A percentile compares a stretch with the other conserved stretches of the same genome.
phyloP scores from a whole-genome alignment of 2,888 invertebrate genomes.

The Tenthredo distinguenda region DNA sequence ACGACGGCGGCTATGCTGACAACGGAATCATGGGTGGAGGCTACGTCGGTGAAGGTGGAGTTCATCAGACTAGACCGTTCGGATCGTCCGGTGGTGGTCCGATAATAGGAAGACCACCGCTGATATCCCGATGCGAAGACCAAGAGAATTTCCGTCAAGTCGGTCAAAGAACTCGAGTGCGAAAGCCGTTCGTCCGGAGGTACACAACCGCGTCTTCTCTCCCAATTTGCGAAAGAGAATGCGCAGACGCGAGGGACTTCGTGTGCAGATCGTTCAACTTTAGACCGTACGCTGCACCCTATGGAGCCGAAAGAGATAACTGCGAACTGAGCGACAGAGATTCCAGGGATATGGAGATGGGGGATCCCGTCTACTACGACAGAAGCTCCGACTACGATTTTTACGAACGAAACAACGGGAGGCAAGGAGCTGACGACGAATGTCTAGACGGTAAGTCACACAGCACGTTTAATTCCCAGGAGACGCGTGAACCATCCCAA shows the following conservation, averaged over 20 bases:
- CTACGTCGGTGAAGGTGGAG: constrained; percentile 73
- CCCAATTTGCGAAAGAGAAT: constrained; percentile 91
- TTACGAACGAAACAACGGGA: constrained; percentile 88
- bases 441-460: constrained; percentile 89
- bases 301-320: constrained; percentile 87
- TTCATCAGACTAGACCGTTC: constrained; percentile 71
- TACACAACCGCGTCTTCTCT: constrained; percentile 87
- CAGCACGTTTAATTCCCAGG: not conserved
- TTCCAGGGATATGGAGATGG: constrained; percentile 90
- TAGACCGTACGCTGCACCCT: constrained; percentile 84
- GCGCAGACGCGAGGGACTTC: constrained; percentile 90
- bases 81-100: constrained; percentile 75
- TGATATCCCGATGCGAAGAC: constrained; percentile 87
- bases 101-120: constrained; percentile 77
- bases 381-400: constrained; percentile 91
- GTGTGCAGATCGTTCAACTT: constrained; percentile 93
- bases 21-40: constrained; percentile 71
- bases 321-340: constrained; percentile 95
- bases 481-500: not conserved
- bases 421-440: constrained; percentile 86
- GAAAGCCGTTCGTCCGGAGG: constrained; percentile 88
- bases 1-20: constrained; percentile 73
- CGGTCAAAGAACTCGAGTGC: constrained; percentile 88
- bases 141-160: constrained; percentile 91
- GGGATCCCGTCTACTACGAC: constrained; percentile 92